These are phyloP conservation scores for Ferdinandea cuprea DNA, from an alignment of 2,888 invertebrate species.

Conservation along the genomic window DNA sequence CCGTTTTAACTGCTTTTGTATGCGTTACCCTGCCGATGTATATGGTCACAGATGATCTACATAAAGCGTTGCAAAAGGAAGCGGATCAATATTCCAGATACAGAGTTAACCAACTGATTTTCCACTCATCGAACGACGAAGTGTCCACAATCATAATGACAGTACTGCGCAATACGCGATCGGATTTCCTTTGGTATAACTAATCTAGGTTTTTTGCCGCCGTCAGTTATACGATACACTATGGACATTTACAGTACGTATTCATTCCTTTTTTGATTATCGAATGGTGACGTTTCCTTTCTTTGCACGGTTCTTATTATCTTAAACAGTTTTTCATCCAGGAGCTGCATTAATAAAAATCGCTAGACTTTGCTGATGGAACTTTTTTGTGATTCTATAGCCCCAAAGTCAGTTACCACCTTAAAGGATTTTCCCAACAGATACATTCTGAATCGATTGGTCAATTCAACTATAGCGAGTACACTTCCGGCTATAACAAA, in stretches of 20 bases:
- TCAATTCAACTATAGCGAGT: slow-evolving; percentile 77
- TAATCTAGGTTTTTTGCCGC: background rate
- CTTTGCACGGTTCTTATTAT: slow-evolving; percentile 11
- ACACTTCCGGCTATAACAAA: slow-evolving; percentile 12
- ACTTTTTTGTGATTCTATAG: slow-evolving; percentile 20
- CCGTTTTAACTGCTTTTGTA: slow-evolving; percentile 53
- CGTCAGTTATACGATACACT: background rate
- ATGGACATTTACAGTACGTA: background rate
- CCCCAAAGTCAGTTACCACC: slow-evolving; percentile 2
- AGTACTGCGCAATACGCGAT: slow-evolving; percentile 51
- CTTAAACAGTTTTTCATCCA: slow-evolving; percentile 40
- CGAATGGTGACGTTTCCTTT: background rate
- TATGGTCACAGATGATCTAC: slow-evolving; percentile 75
- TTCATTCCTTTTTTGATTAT: background rate
- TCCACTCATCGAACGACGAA: slow-evolving; percentile 36
- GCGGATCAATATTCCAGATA: background rate
- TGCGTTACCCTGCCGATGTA: slow-evolving; percentile 34
- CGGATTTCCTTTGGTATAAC: slow-evolving; percentile 41
- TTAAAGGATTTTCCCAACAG: slow-evolving; percentile 75
- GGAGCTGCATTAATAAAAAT: slow-evolving; percentile 57
- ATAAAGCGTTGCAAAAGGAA: slow-evolving; percentile 64
- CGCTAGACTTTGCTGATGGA: slow-evolving; percentile 31
- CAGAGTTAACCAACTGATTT: slow-evolving; percentile 22
- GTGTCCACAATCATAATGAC: slow-evolving; percentile 67
- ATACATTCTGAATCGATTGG: slow-evolving; percentile 78